Evolutionary conservation across 2,797 vertebrate species (phyloP), one percentile per base, ranked within the genome.

Genomic region (Pyrocephalus nanus): DNA sequence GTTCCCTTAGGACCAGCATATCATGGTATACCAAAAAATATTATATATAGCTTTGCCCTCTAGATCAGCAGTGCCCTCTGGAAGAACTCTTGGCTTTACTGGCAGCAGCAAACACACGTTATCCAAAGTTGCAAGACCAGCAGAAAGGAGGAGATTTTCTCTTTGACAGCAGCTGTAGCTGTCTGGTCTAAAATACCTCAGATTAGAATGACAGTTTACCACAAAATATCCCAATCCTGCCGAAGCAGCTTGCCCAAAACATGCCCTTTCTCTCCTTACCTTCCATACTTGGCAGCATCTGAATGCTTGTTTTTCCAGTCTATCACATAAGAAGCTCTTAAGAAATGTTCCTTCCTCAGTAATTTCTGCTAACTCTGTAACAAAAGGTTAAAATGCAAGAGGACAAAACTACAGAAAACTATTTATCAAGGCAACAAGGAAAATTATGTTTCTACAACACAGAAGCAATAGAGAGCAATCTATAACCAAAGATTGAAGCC

Each of bases 11-110:
- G 88, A 91, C 51, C 57, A 95, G 77, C 94, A 95, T 57, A 94
- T 81, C 81, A 81, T 34, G 74, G 65, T 82, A 47, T 73, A 88
- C 90, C 86, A 76, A 92, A 95, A 93, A 85, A 48, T 30, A 60
- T 65, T 93, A 89, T 85, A 75, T 88, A 90, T 91, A 85, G 32
- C 66, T 92, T 95, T 94, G 86, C 95, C 95, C 86, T 96, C 88
- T 62, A 57, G 69, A 90, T 94, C 65, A 95, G 86, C 92, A 89
- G 69, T 93, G 78, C 87, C 94, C 73, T 95, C 95, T 93, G 90
- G 88, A 97, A 96, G 91, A 85, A 83, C 64, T 42, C 48, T 61
- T 94, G 87, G 75, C 82, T 94, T 96, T 96, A 78, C 86, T 86
- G 81, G 96, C 94, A 96, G 65, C 34, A 32, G 80, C 81, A 88